These are phyloP conservation scores for Vanacampus margaritifer DNA, from an alignment of 2,113 vertebrate species.

Conservation along the genomic window DNA sequence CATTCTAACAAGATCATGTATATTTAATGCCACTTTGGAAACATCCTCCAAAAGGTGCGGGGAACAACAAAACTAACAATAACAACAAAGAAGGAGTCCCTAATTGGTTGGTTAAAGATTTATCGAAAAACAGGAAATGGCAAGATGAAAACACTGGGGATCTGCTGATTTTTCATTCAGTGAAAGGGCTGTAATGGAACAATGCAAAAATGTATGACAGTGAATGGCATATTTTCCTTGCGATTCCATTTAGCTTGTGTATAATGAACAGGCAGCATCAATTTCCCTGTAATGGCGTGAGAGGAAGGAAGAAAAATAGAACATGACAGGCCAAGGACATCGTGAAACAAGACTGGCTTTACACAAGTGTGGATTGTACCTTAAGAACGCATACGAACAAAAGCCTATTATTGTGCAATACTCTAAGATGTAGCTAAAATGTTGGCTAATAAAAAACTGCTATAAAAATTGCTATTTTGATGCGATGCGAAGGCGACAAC, in stretches of 20 bases:
- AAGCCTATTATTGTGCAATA: not conserved
- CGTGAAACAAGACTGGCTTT: slow-evolving; percentile 31
- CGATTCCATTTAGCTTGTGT: slow-evolving; percentile 58
- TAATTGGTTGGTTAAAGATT: slow-evolving; percentile 66
- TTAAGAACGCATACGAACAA: slow-evolving; percentile 28
- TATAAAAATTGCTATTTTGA: not conserved
- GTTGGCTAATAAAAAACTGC: not conserved
- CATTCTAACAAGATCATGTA: slow-evolving; percentile 54
- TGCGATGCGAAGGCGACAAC: too few relatives aligned
- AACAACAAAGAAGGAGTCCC: slow-evolving; percentile 54
- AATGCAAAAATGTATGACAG: slow-evolving; percentile 62
- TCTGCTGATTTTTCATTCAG: slow-evolving; percentile 44
- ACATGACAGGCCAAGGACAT: slow-evolving; percentile 68
- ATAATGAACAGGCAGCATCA: slow-evolving; percentile 67
- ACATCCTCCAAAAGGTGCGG: slow-evolving; percentile 50
- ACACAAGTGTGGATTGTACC: slow-evolving; percentile 21
- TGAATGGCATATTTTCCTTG: slow-evolving; percentile 67
- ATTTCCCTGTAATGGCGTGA: slow-evolving; percentile 57
- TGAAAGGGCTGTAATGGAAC: slow-evolving; percentile 53
- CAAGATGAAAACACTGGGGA: slow-evolving; percentile 41
- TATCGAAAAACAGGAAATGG: slow-evolving; percentile 57
- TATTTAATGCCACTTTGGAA: slow-evolving; percentile 64
- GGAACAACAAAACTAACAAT: slow-evolving; percentile 31
- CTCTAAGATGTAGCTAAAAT: not conserved
- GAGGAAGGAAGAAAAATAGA: slow-evolving; percentile 50